Evolutionary conservation across 2,797 vertebrate genomes (phyloP).

Genomic region (Myotis daubentonii): DNA sequence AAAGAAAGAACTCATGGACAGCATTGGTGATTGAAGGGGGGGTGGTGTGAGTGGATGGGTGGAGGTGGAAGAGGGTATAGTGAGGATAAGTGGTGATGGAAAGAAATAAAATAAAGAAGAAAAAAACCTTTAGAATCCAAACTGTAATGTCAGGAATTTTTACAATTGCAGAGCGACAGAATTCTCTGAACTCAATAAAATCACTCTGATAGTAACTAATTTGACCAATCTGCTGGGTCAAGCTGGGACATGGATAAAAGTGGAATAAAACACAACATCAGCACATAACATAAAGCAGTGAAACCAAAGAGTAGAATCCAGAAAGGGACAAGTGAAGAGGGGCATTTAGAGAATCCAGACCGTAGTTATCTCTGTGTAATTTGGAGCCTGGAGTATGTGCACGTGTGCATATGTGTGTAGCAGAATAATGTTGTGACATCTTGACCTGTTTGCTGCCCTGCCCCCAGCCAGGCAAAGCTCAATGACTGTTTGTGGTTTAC

Average conservation of each 20-base stretch:
- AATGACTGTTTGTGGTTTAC: neutral
- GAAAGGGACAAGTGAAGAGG: neutral
- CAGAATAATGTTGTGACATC: neutral
- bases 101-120: neutral
- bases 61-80: neutral
- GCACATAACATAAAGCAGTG: neutral
- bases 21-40: neutral
- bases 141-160: neutral
- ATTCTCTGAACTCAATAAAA: slow-evolving; percentile 12
- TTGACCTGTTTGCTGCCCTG: neutral
- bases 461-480: neutral
- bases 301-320: neutral
- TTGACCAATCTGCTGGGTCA: neutral
- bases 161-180: neutral
- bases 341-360: neutral
- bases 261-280: neutral
- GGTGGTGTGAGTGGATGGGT: neutral
- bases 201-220: neutral
- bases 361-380: neutral
- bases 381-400: neutral
- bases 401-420: neutral
- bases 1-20: neutral
- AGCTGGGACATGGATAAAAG: neutral
- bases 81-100: neutral
- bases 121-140: neutral